Base-by-base conservation (phyloP, 2,888 invertebrate genomes). In the Gnatocerus cornutus region DNA sequence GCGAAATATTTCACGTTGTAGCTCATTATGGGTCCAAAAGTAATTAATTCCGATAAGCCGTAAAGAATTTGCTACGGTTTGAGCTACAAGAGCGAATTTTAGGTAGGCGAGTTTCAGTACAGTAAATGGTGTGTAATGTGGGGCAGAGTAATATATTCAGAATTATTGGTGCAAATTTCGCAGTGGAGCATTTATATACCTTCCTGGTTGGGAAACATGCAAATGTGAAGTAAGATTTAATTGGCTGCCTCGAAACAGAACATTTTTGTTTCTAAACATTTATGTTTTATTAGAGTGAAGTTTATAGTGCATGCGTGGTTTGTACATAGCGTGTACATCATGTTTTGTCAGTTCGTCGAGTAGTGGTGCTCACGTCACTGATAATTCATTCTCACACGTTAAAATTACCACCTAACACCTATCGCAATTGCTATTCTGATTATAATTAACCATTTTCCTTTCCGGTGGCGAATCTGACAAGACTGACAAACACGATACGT, bases 401-500 rank as follows among this genome's bases (percentile, higher is more conserved):
- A 43, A 58, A 64, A 69, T 56, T 70, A 64, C 68, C 66, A 67
- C 67, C 66, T 68, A 67, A 69, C 69, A 58, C 68, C 48, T 58
- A 37, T 67, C 66, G 69, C 75, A 75, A 74, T 76, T 73, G 71
- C 71, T 66, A 46, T 64, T 69, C 67, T 71, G 74, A 74, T 76
- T 76, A 72, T 76, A 77, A 76, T 77, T 76, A 77, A 76, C 74
- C 72, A 71, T 72, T 73, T 73, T 73, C 73, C 64, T 71, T 73
- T 72, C 71, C 71, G 68, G 64, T 21, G 59, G 64, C 41, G 55
- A 68, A 63, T 46, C 68, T 64, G 68, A 68, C 68, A 68, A 61
- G 48, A 48, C 41, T 21, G 59, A 67, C 66, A 39, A 39, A 45
- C 65, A 68, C 65, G 64, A 68, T 68, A 68, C 59, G 21, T 43